Evolutionary conservation across 2,888 invertebrate species (phyloP), one percentile per base, ranked within the genome.

Genomic region (Drosophila dives): DNA sequence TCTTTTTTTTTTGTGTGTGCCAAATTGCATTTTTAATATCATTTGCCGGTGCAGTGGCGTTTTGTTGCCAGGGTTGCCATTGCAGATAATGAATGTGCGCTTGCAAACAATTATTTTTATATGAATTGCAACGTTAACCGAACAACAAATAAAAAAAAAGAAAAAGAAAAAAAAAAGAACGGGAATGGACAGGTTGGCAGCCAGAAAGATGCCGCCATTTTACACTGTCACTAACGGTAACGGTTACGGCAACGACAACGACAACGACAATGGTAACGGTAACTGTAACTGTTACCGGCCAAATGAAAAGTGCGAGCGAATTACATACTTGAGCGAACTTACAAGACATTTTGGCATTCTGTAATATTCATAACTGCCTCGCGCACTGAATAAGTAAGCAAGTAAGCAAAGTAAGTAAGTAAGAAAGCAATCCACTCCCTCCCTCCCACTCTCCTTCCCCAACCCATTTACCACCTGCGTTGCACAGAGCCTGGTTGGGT

Each of bases 11-110:
- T 58, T 71, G 67, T 29, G 29, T 29, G 6, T 29, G 63, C 69
- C 72, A 89, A 82, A 89, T 87, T 89, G 85, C 85, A 87, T 81
- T 86, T 89, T 87, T 89, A 89, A 89, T 87, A 89, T 89, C 75
- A 63, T 76, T 67, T 58, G 53, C 53, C 32, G 51, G 29, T 10
- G 56, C 40, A 29, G 55, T 32, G 51, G 42, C 51, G 54, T 60
- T 72, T 64, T 69, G 76, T 66, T 72, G 69, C 72, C 74, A 62
- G 62, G 64, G 67, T 45, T 80, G 72, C 63, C 75, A 62, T 66
- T 72, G 71, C 66, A 45, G 60, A 73, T 84, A 89, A 89, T 89
- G 87, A 86, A 89, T 86, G 72, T 64, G 62, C 80, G 75, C 80
- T 63, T 56, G 86, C 76, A 75, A 89, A 86, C 77, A 86, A 89